These are phyloP conservation scores for Ptychobarbus kaznakovi DNA, from an alignment of 2,797 vertebrate genomes.

Conservation along the genomic window DNA sequence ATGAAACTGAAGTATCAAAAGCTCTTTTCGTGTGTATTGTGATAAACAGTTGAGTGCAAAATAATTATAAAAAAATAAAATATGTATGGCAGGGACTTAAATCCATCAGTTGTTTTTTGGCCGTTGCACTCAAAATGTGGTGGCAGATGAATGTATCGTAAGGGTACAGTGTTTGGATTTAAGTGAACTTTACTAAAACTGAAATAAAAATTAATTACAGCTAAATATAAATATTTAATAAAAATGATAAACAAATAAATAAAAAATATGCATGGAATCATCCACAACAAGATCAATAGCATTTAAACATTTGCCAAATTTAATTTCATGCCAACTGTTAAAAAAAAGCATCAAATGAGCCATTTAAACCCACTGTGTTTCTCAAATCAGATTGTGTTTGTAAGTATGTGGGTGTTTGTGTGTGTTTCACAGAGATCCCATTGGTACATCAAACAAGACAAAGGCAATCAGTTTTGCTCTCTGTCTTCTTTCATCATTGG, in stretches of 20 bases:
- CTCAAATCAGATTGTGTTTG: background rate
- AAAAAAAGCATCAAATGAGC: background rate
- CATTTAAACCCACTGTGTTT: background rate
- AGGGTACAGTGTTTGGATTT: too few relatives aligned
- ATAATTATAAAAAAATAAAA: background rate
- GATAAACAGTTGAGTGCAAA: background rate
- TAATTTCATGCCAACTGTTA: background rate
- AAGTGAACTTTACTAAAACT: background rate
- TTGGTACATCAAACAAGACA: constrained; percentile 37
- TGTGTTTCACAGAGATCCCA: constrained; percentile 23
- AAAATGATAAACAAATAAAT: background rate
- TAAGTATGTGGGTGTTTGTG: background rate
- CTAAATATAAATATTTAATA: background rate
- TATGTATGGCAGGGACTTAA: background rate
- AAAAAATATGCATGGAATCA: background rate
- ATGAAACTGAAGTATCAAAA: background rate
- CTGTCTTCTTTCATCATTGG: constrained; percentile 38
- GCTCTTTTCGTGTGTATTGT: background rate
- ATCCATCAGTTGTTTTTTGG: background rate
- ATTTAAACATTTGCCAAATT: background rate
- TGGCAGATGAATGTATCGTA: background rate
- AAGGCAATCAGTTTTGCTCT: constrained; percentile 40
- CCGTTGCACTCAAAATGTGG: background rate
- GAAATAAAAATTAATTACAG: background rate
- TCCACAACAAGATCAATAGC: background rate